Base-by-base conservation (phyloP, 2,888 invertebrate species). In the Lithophane leautieri region DNA sequence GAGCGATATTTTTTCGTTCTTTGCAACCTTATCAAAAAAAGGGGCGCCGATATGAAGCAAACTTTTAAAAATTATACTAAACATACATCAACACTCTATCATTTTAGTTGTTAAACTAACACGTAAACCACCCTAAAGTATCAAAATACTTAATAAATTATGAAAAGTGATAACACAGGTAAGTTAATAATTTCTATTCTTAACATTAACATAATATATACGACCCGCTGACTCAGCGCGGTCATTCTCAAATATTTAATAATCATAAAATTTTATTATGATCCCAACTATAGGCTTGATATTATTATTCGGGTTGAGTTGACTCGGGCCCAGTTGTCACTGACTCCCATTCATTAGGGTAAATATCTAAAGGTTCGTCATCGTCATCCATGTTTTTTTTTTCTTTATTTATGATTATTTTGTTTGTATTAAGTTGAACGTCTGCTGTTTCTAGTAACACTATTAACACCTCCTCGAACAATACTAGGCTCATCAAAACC, bases 161-260 rank as follows among this genome's bases (percentile, higher is more conserved):
- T 40, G 25, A 14, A 52, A 71, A 61, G 12, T 62, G 79, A 66
- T 75, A 75, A 50, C 8, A 56, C 11, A 67, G 25, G 40, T 42
- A 47, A 54, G 65, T 74, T 28, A 70, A 66, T 70, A 14, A 62
- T n/a, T 61, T 54, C 22, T 79, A 63, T 68, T 68, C 47, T 60
- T 4, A 28, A 54, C 54, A 71, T 79, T 79, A 61, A 52, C 63
- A 80, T 71, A 76, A 34, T 34, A 34, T 34, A 42, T 54, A 70
- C 14, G 50, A 54, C 28, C 44, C 44, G 40, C 28, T 34, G 42
- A 68, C 67, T 65, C 70, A 25, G 28, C 62, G 28, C 61, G 2
- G 8, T 28, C 63, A 44, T 19, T 65, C 66, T 19, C 47, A 61
- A 75, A 79, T 66, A 28, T 79, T 61, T 54, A 25, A 60, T 68